Evolutionary conservation across 64 coral and sea anemone genomes (phyloP).

Genomic region (Montipora sp.): DNA sequence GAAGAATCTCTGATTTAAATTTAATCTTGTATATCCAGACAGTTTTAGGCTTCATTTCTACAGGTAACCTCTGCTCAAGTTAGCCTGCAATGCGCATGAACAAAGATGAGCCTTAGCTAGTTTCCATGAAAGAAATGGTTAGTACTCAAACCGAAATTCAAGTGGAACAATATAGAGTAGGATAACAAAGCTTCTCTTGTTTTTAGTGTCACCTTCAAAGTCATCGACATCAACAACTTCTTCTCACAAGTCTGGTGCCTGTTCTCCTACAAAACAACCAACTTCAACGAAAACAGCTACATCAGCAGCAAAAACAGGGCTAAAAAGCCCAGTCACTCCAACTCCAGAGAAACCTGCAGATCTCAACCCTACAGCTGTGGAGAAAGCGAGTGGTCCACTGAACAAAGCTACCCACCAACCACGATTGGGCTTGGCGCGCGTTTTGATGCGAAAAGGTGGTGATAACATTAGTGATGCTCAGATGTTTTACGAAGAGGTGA

Average conservation of each 20-base stretch:
- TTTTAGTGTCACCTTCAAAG: constrained; percentile 29
- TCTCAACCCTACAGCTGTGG: constrained; percentile 16
- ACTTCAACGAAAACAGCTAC: constrained; percentile 37
- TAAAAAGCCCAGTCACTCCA: not conserved
- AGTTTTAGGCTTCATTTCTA: not conserved
- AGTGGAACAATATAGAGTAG: not conserved
- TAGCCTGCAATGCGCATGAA: too few species aligned
- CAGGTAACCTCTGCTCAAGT: too few species aligned
- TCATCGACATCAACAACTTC: constrained; percentile 30
- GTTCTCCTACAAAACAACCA: constrained; percentile 62
- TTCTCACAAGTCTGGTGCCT: constrained; percentile 57
- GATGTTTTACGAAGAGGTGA: constrained; percentile 81
- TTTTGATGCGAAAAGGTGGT: constrained; percentile 70
- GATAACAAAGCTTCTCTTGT: not conserved
- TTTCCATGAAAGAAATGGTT: not conserved
- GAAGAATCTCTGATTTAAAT: not conserved
- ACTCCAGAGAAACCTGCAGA: constrained; percentile 35
- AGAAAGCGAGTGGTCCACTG: constrained; percentile 78
- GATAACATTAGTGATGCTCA: constrained; percentile 61
- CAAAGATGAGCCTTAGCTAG: too few species aligned
- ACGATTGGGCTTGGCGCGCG: constrained; percentile 85
- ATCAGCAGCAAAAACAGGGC: not conserved
- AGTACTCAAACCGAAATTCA: not conserved
- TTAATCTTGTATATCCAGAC: not conserved
- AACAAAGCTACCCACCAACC: constrained; percentile 88